Conservation (phyloP, 2,888 invertebrate species). For the Iselma pallidipennis region DNA sequence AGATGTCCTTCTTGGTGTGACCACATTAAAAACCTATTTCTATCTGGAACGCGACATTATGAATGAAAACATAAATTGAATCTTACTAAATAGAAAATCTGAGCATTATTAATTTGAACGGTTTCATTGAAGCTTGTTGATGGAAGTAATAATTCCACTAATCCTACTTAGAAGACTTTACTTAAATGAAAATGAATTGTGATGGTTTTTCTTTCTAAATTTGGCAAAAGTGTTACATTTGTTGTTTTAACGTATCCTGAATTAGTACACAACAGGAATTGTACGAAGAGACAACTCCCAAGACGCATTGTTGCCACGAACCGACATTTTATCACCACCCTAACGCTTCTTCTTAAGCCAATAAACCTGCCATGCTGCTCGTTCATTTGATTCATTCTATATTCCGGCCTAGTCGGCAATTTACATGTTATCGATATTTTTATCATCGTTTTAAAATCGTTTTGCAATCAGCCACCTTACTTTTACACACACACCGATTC, state of each 20-base stretch:
- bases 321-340: conserved; percentile 55
- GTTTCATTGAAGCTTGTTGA: too few relatives aligned
- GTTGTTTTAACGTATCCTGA: conserved; percentile 22
- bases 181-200: not conserved
- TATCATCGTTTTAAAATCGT: conserved; percentile 55
- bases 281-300: conserved; percentile 50
- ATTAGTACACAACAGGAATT: conserved; percentile 51
- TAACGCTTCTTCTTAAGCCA: conserved; percentile 49
- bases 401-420: conserved; percentile 54
- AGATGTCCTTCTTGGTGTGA: too few relatives aligned
- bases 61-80: too few relatives aligned
- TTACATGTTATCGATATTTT: conserved; percentile 58
- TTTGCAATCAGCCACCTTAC: conserved; percentile 51
- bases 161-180: too few relatives aligned
- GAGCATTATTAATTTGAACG: too few relatives aligned
- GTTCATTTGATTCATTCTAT: conserved; percentile 56
- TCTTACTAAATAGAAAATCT: too few relatives aligned
- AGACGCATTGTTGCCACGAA: conserved; percentile 54
- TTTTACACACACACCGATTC: conserved; percentile 34
- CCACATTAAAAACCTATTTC: too few relatives aligned
- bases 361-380: conserved; percentile 54
- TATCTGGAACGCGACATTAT: too few relatives aligned
- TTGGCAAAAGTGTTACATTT: conserved; percentile 14
- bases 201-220: not conserved
- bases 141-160: too few relatives aligned